Evolutionary conservation across 2,888 invertebrate genomes (phyloP), one percentile per base, ranked within the genome.

Genomic region (Megamerina dolium): DNA sequence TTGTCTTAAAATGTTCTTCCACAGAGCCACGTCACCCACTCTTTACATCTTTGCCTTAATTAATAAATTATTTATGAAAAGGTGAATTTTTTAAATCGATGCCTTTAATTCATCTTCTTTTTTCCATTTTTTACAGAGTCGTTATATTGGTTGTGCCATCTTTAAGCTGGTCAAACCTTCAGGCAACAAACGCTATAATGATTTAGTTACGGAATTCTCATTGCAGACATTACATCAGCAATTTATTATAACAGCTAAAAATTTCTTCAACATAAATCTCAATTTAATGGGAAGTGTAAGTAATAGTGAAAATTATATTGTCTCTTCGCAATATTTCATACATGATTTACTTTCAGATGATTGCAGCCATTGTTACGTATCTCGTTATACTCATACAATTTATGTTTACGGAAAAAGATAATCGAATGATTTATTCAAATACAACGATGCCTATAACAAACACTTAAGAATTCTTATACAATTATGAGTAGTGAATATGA

Each of bases 351-450:
- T 38, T 54, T 8, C 17, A 69, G 65, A 68, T 69, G 67, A 56
- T 60, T 37, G 64, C 64, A 23, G 64, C 68, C 14, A 62, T 66
- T 40, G 61, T 65, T 3, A 69, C 65, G 0, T 66, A 68, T 45
- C 50, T 66, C 27, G 64, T 68, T 34, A 69, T 72, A 8, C 57
- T 70, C 9, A 62, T 72, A 47, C 70, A 71, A 39, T 69, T 72
- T 39, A 64, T 66, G 63, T 57, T 68, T 8, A 60, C 63, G 6
- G 66, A 66, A 47, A 57, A 26, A 34, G 10, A 29, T 26, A 20
- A 41, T 18, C 3, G n/a, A 20, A 19, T 2, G 20, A 16, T 3
- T 3, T 19, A 13, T 14, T 3, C 18, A 4, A 33, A 13, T 9
- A 26, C 26, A 10, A 10, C 26, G 12, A 26, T 26, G 26, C n/a